Evolutionary conservation across 2,113 vertebrate genomes (phyloP).

Genomic region (Nothobranchius furzeri): DNA sequence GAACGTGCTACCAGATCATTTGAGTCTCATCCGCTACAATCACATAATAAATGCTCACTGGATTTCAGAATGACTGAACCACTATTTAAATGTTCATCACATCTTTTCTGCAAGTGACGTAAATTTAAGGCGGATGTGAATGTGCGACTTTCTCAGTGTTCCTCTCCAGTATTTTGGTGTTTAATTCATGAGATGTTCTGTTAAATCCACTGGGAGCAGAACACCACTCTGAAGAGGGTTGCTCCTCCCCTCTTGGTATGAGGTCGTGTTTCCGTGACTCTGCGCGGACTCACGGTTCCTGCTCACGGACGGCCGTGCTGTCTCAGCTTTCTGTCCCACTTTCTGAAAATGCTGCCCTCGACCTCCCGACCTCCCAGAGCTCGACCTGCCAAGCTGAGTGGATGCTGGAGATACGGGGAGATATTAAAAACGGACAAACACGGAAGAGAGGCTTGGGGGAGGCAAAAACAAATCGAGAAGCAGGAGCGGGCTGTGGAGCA

Average conservation of each 20-base stretch:
- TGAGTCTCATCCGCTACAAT: conserved; percentile 21
- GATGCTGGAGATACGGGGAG: conserved; percentile 5
- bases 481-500: conserved; percentile 27
- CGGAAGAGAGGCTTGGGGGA: conserved; percentile 15
- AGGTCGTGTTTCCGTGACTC: conserved; percentile 57
- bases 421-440: conserved; percentile 21
- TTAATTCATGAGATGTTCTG: conserved; percentile 45
- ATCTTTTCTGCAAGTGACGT: conserved; percentile 45
- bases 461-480: conserved; percentile 24
- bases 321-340: conserved; percentile 70
- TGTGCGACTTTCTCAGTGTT: conserved; percentile 34
- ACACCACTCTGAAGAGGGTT: neutral
- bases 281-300: conserved; percentile 43
- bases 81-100: conserved; percentile 39
- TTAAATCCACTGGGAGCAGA: neutral
- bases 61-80: conserved; percentile 39
- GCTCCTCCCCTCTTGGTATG: conserved; percentile 38
- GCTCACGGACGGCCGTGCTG: conserved; percentile 67
- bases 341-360: conserved; percentile 62
- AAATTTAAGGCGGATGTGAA: conserved; percentile 43
- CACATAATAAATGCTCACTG: conserved; percentile 14
- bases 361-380: conserved; percentile 67
- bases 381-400: conserved; percentile 60
- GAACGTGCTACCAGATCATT: conserved; percentile 19
- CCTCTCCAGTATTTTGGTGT: conserved; percentile 28